Conservation (phyloP, 2,113 vertebrate species). For the Lanius ludovicianus region DNA sequence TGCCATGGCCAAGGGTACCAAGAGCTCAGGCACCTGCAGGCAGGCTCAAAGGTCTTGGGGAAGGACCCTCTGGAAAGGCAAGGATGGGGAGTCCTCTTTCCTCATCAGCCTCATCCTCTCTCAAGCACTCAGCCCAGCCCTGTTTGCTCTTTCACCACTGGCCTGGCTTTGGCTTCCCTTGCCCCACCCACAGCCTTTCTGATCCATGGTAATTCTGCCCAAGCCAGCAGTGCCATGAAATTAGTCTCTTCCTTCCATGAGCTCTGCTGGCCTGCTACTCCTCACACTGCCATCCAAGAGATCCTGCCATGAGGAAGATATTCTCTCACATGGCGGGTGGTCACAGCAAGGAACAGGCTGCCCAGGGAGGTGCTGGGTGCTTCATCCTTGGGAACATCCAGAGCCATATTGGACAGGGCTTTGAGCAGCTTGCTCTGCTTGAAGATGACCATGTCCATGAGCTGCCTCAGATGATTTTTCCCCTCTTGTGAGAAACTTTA, state of each 20-base stretch:
- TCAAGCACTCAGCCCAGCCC: too few species aligned
- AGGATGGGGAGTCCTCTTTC: background rate
- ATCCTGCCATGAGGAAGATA: background rate
- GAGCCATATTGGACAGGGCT: too few species aligned
- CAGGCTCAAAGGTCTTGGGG: background rate
- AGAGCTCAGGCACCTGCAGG: background rate
- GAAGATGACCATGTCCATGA: too few species aligned
- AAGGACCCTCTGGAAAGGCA: background rate
- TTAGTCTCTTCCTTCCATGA: background rate
- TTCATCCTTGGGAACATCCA: background rate
- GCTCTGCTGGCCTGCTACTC: background rate
- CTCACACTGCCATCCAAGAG: background rate
- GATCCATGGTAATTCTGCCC: background rate
- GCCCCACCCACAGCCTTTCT: background rate
- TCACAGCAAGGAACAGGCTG: background rate
- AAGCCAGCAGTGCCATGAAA: background rate
- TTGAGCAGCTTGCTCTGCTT: too few species aligned
- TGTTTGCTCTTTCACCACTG: background rate
- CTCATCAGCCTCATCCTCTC: background rate
- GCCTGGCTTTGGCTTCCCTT: background rate
- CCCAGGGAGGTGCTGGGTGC: background rate
- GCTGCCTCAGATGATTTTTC: too few species aligned
- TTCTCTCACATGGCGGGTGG: background rate
- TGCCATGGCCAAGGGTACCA: background rate
- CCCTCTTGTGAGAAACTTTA: too few species aligned